phyloP scores from a whole-genome alignment of 2,113 vertebrate species.

The Spheniscus mendiculus region DNA sequence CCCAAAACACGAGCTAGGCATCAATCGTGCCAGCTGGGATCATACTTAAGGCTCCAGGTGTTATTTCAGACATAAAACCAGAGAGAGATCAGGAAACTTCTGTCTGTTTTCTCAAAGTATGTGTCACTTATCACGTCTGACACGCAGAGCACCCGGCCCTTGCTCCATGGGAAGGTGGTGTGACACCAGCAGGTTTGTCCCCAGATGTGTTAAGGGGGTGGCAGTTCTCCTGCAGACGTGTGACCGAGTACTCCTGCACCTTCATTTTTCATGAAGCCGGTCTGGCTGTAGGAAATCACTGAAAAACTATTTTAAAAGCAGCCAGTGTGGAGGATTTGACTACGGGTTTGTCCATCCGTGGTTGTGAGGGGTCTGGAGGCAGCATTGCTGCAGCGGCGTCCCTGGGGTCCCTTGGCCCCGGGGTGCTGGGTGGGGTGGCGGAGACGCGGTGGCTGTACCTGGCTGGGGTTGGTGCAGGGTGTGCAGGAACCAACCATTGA shows the following conservation, averaged over 20 bases:
- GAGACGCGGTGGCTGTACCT: accelerated
- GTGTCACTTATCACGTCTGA: not conserved
- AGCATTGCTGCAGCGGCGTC: not conserved
- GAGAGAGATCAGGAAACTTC: not conserved
- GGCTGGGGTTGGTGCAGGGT: not conserved
- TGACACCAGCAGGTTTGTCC: not conserved
- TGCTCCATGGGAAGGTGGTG: not conserved
- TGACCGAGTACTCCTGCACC: not conserved
- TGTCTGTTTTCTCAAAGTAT: not conserved
- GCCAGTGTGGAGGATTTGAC: not conserved
- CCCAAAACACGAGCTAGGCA: not conserved
- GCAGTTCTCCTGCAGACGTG: not conserved
- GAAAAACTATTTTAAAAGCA: not conserved
- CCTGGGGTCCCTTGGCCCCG: not conserved
- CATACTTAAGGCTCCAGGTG: not conserved
- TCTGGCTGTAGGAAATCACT: not conserved
- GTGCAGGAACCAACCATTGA: not conserved
- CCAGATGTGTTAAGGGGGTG: not conserved
- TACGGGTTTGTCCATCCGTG: accelerated
- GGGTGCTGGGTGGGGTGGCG: not conserved
- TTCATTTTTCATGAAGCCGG: accelerated
- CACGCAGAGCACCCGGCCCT: accelerated
- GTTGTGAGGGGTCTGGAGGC: not conserved
- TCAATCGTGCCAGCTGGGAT: not conserved
- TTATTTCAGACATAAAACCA: not conserved